phyloP scores from a whole-genome alignment of 2,113 vertebrate species.

The Brachypteracias leptosomus region DNA sequence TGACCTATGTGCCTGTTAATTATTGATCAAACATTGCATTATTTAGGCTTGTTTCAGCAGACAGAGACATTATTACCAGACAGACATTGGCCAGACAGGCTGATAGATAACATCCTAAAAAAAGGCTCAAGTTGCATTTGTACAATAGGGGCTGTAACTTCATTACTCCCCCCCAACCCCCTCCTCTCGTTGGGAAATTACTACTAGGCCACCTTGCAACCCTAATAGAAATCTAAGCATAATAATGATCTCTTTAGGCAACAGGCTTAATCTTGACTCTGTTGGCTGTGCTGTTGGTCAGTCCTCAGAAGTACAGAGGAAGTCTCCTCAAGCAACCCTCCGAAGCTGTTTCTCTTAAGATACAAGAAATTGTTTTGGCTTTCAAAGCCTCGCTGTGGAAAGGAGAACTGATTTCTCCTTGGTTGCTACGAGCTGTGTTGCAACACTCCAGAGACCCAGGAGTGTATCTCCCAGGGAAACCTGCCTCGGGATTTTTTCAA shows the following conservation, averaged over 20 bases:
- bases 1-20: constrained; percentile 61
- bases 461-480: constrained; percentile 44
- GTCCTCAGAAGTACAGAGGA: neutral
- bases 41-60: constrained; percentile 67
- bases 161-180: constrained; percentile 14
- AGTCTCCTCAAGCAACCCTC: neutral
- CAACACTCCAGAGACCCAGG: neutral
- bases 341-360: neutral
- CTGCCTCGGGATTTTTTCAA: constrained; percentile 14
- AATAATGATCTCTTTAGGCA: neutral
- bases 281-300: neutral
- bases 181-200: neutral
- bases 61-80: constrained; percentile 54
- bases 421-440: neutral
- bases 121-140: constrained; percentile 39
- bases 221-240: neutral
- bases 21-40: constrained; percentile 68
- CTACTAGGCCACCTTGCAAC: neutral
- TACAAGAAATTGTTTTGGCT: neutral
- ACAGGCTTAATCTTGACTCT: neutral
- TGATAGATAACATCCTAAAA: constrained; percentile 65
- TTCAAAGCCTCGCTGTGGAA: neutral
- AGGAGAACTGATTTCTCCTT: constrained; percentile 10
- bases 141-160: neutral
- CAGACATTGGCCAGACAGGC: constrained; percentile 64